Evolutionary conservation across 2,888 invertebrate genomes (phyloP), one percentile per base, ranked within the genome.

Genomic region (Lasioglossum lativentre): DNA sequence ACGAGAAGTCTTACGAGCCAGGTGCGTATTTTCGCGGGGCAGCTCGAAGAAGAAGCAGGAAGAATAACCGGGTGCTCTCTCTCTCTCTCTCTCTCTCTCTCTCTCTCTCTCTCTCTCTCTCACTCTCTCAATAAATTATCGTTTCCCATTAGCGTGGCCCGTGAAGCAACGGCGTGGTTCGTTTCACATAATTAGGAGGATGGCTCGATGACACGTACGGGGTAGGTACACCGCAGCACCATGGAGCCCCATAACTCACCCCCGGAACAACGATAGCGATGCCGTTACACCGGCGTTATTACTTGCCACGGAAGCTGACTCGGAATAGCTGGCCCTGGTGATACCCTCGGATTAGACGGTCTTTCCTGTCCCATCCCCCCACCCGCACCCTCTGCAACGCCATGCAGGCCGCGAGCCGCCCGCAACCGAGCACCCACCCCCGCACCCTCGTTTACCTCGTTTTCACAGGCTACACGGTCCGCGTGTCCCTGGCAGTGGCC

Each of bases 171-270:
- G 81, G 52, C 89, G 77, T 87, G 91, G 91, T 93, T 93, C 92
- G 92, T 93, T 93, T 93, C 92, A 92, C 92, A 92, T 93, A 93
- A 93, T 94, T 93, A 93, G 91, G 89, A 87, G 88, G 88, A 92
- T 91, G 91, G 89, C 88, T 82, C 86, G 81, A 88, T 88, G 91
- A 91, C 90, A 84, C 78, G 85, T 79, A 80, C 82, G 81, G 79
- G 85, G 85, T 82, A 75, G 70, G 70, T 70, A 70, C 40, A 40
- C 40, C 40, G 77, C 88, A 82, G 63, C 82, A 59, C 80, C 78
- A 70, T 40, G 72, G 85, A 85, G 77, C 42, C 71, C 80, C 85
- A 80, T 85, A 84, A 83, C 77, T 85, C 85, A 84, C 74, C 27
- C 34, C 73, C 45, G 23, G 72, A 73, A 72, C 84, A 82, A 86